Base-by-base conservation (phyloP, 2,888 invertebrate species). In the Eilema caniola region DNA sequence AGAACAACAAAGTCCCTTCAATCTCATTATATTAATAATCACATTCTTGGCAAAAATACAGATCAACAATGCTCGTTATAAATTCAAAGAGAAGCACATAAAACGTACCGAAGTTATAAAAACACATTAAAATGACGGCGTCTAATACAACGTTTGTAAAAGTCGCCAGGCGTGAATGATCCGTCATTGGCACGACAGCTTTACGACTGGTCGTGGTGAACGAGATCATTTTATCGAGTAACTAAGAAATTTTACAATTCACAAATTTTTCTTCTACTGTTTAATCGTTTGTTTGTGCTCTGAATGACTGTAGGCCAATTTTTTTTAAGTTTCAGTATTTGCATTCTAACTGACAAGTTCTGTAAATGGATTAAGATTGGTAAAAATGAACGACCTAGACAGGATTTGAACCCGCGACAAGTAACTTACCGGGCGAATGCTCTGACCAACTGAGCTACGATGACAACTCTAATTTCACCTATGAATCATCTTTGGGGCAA, bases 151-250 rank as follows among this genome's bases (percentile, higher is more conserved):
- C 28, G n/a, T 41, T 5, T 79, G 71, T 82, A 69, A 75, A 75
- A 76, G 71, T 74, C 77, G 67, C 76, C 76, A 82, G 69, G 69
- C 79, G 78, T 78, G 84, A 85, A 85, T 85, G 86, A 89, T 88
- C 84, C 86, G 86, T 89, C 89, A 88, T 83, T 65, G 62, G 57
- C 33, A 70, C 73, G 88, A 87, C 85, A 78, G 78, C 41, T 89
- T 88, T 85, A 88, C 79, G 84, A 82, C 70, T 64, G 62, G 72
- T 75, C 74, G 75, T 70, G 73, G 79, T 80, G 31, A 59, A 81
- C 67, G 70, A 74, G 70, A 67, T 65, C 67, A 71, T 78, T 79
- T 79, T 81, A 77, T 77, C 33, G 69, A 60, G 41, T 57, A 20
- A 59, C 41, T 73, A 67, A 11, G 66, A 57, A 66, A 47, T 60